phyloP scores from a whole-genome alignment of 2,797 vertebrate genomes.

The Melanotaenia maccullochi region DNA sequence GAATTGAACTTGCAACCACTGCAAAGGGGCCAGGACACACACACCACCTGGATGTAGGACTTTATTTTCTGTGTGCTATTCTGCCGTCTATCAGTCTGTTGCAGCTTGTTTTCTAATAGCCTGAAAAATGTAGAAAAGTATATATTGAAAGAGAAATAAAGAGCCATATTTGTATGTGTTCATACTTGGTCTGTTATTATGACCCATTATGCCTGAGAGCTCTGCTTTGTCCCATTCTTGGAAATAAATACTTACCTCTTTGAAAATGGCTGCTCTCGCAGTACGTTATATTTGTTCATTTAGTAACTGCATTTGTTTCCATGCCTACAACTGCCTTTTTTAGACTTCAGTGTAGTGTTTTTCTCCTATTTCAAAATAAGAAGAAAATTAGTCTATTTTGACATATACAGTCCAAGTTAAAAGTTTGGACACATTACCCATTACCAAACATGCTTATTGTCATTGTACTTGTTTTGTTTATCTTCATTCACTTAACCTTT shows the following conservation, averaged over 20 bases:
- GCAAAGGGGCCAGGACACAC: background rate
- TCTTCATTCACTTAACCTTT: background rate
- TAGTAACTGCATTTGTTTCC: conserved; percentile 40
- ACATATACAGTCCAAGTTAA: background rate
- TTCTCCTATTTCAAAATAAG: conserved; percentile 6
- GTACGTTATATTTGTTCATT: conserved; percentile 7
- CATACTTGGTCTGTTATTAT: conserved; percentile 12
- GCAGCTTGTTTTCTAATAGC: background rate
- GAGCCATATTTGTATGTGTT: background rate
- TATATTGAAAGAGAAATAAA: background rate
- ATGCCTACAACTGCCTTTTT: conserved; percentile 24
- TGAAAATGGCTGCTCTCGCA: conserved; percentile 32
- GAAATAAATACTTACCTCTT: conserved; percentile 33
- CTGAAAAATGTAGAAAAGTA: background rate
- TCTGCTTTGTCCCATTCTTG: conserved; percentile 10
- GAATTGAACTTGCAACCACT: background rate
- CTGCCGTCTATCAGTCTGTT: background rate
- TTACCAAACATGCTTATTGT: background rate
- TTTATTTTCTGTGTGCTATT: background rate
- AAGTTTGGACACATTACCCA: no score
- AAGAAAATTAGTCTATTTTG: background rate
- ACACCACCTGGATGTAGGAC: background rate
- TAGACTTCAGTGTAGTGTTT: conserved; percentile 7
- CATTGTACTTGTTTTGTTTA: background rate
- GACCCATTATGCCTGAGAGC: conserved; percentile 16